Evolutionary conservation across 2,888 invertebrate genomes (phyloP).

Genomic region (Pelosia muscerda): DNA sequence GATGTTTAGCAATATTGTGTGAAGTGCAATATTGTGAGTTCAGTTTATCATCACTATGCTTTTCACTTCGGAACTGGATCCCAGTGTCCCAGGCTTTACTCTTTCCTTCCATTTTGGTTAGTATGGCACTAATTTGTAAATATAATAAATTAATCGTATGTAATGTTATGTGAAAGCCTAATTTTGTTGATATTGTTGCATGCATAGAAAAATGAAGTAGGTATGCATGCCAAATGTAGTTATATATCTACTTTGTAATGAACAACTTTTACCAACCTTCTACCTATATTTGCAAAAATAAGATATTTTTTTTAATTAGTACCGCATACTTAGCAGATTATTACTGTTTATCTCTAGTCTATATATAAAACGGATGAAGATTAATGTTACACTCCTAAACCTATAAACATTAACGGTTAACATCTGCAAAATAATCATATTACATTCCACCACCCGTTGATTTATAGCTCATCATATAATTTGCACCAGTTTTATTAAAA

Average conservation of each 20-base stretch:
- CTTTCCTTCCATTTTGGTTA: neutral
- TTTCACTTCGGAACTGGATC: neutral
- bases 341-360: slow-evolving; percentile 8
- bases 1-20: neutral
- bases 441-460: slow-evolving; percentile 25
- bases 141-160: no score
- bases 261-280: no score
- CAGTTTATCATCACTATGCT: no score
- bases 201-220: no score
- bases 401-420: slow-evolving; percentile 30
- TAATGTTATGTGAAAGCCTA: no score
- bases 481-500: slow-evolving; percentile 16
- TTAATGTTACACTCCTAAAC: slow-evolving; percentile 18
- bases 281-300: no score
- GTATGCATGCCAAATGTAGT: no score
- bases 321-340: neutral
- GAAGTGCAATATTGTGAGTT: neutral
- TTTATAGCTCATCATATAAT: slow-evolving; percentile 30
- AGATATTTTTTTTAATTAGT: no score
- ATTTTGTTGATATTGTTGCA: no score
- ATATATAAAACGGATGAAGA: slow-evolving; percentile 15
- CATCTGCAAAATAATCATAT: slow-evolving; percentile 25
- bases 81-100: neutral
- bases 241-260: no score
- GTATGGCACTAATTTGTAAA: no score